Evolutionary conservation across 1,140 invertebrate genomes (phyloP).

Genomic region (Aethina tumida): DNA sequence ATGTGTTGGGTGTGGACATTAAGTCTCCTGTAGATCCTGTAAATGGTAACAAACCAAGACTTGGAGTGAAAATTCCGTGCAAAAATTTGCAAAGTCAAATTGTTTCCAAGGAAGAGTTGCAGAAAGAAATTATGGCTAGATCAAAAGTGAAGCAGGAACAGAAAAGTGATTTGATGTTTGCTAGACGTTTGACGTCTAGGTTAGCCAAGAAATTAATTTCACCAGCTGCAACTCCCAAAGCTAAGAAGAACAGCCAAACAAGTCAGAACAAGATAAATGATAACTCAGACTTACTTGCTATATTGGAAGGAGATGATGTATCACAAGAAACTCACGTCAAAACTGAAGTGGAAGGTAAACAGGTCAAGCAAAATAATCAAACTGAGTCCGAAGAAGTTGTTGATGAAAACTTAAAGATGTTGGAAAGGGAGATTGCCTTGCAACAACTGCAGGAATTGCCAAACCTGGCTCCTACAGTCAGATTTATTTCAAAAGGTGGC

Average conservation of each 20-base stretch:
- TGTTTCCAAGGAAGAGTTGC: slow-evolving; percentile 39
- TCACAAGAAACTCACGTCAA: too few species aligned
- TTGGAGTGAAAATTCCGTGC: slow-evolving; percentile 39
- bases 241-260: slow-evolving; percentile 4
- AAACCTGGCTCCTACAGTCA: slow-evolving; percentile 9
- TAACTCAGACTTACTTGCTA: slow-evolving; percentile 33
- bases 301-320: slow-evolving; percentile 31
- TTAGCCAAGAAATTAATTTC: slow-evolving; percentile 32
- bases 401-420: slow-evolving; percentile 23
- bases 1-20: slow-evolving; percentile 12
- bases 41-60: slow-evolving; percentile 16
- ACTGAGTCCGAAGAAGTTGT: slow-evolving; percentile 4
- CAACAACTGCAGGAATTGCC: slow-evolving; percentile 32
- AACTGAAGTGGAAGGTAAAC: slow-evolving; percentile 13
- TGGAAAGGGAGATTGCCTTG: slow-evolving; percentile 31
- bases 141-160: slow-evolving; percentile 22
- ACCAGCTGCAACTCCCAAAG: slow-evolving; percentile 8
- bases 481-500: slow-evolving; percentile 9
- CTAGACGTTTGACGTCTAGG: slow-evolving; percentile 31
- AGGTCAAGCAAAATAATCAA: slow-evolving; percentile 6
- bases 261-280: slow-evolving; percentile 20
- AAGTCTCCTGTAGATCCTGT: slow-evolving; percentile 8
- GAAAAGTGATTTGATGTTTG: slow-evolving; percentile 28
- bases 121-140: slow-evolving; percentile 38
- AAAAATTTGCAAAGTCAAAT: slow-evolving; percentile 40